phyloP scores from a whole-genome alignment of 2,113 vertebrate genomes.

The Polypterus senegalus region DNA sequence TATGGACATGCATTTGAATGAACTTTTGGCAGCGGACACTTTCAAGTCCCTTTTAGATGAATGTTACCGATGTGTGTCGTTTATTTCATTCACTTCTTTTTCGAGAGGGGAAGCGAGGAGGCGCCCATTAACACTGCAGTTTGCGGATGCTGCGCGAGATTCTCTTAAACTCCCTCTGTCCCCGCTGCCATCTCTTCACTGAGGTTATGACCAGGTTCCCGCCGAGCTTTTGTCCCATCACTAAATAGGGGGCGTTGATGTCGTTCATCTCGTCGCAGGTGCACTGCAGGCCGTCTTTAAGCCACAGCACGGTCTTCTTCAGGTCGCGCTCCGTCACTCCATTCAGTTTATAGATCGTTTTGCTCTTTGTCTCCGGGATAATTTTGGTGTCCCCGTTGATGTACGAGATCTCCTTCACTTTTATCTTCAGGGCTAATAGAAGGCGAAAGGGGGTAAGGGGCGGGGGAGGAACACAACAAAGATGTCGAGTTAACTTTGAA shows the following conservation, averaged over 20 bases:
- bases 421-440: constrained; percentile 82
- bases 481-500: constrained; percentile 14
- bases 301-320: constrained; percentile 78
- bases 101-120: background rate
- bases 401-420: constrained; percentile 97
- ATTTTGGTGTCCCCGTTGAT: constrained; percentile 94
- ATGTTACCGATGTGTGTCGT: no score
- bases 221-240: constrained; percentile 90
- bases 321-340: constrained; percentile 83
- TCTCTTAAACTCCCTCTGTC: constrained; percentile 84
- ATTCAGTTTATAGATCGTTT: constrained; percentile 91
- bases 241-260: constrained; percentile 87
- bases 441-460: constrained; percentile 13
- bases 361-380: constrained; percentile 88
- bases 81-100: no score
- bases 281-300: constrained; percentile 86
- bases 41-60: no score
- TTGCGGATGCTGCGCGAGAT: constrained; percentile 95
- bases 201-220: constrained; percentile 93
- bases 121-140: constrained; percentile 70
- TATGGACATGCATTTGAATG: no score
- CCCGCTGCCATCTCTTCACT: constrained; percentile 91
- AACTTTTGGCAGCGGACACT: no score
- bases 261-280: constrained; percentile 94
- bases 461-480: constrained; percentile 20